Conservation (phyloP, 2,113 vertebrate species). For the Phalacrocorax carbo region DNA sequence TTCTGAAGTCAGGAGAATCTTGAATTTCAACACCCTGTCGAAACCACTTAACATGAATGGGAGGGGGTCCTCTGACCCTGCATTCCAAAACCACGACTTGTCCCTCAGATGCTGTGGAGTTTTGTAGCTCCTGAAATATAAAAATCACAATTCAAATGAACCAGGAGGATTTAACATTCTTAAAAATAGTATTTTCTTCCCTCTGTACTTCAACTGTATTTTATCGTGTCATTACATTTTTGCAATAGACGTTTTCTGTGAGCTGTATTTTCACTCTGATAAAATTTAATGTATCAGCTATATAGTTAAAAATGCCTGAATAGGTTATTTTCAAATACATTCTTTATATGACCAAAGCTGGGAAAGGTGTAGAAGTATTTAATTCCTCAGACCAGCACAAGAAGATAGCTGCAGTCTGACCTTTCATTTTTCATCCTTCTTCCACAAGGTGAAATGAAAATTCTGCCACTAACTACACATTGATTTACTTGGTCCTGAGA, state of each 20-base stretch:
- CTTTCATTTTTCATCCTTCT: background rate
- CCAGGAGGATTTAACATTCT: background rate
- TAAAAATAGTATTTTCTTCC: background rate
- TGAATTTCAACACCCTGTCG: slow-evolving; percentile 89
- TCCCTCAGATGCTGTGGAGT: slow-evolving; percentile 85
- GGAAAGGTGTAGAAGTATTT: background rate
- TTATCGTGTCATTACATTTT: background rate
- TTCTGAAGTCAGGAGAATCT: slow-evolving; percentile 95
- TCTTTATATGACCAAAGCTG: background rate
- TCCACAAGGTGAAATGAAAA: background rate
- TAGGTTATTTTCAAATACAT: background rate
- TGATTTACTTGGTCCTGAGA: background rate
- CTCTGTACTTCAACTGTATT: background rate
- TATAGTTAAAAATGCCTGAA: background rate
- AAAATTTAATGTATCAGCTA: background rate
- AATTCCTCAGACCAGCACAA: background rate
- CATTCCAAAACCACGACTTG: slow-evolving; percentile 96
- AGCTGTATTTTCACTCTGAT: background rate
- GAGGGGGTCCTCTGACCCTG: slow-evolving; percentile 85
- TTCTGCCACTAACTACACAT: background rate
- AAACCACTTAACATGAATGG: slow-evolving; percentile 88
- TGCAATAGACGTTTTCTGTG: background rate
- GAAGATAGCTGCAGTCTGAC: background rate
- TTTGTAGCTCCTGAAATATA: slow-evolving; percentile 84
- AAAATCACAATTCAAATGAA: background rate